Conservation (phyloP, 2,888 invertebrate genomes). For the Parnassius apollo region DNA sequence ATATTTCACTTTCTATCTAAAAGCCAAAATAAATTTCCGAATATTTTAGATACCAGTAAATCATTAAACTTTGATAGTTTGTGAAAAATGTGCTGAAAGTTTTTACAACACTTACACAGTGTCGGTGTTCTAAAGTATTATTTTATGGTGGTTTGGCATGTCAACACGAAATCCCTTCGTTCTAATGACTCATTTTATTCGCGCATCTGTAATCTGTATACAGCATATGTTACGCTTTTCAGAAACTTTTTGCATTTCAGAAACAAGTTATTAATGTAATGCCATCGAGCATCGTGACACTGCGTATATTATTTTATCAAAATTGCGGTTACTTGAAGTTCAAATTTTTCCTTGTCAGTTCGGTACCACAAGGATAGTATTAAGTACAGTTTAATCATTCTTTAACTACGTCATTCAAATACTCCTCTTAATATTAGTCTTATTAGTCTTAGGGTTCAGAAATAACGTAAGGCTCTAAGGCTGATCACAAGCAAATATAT, state of each 20-base stretch:
- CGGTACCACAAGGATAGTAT: too few relatives aligned
- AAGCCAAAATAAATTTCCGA: not conserved
- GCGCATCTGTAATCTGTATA: constrained; percentile 13
- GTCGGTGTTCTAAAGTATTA: constrained; percentile 17
- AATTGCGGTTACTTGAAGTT: constrained; percentile 24
- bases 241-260: constrained; percentile 24
- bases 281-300: constrained; percentile 32
- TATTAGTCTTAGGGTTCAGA: too few relatives aligned
- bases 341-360: not conserved
- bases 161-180: constrained; percentile 44
- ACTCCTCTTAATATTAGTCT: too few relatives aligned
- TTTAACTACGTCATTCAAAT: too few relatives aligned
- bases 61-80: not conserved
- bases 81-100: constrained; percentile 1
- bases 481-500: too few relatives aligned
- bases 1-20: not conserved
- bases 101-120: constrained; percentile 7
- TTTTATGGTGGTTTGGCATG: constrained; percentile 45
- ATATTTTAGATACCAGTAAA: constrained; percentile 5
- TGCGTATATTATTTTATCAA: constrained; percentile 28
- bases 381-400: too few relatives aligned
- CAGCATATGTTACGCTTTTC: constrained; percentile 25
- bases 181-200: constrained; percentile 44
- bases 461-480: too few relatives aligned
- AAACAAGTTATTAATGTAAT: constrained; percentile 33